Conservation (phyloP, 2,797 vertebrate genomes). For the Spinibarbus caldwelli region DNA sequence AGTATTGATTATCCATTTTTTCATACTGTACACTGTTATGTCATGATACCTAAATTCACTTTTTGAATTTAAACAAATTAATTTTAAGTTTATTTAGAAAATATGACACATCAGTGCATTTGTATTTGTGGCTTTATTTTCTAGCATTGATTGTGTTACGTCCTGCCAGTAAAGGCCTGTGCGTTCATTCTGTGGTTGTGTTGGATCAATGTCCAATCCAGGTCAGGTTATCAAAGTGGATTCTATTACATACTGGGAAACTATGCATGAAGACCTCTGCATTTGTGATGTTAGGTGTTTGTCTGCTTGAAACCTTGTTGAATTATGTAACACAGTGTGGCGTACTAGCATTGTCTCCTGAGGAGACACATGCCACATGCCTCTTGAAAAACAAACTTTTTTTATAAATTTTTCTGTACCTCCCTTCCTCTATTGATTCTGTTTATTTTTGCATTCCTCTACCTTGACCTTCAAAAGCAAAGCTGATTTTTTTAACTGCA, state of each 20-base stretch:
- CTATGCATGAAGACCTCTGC: background rate
- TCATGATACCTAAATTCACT: background rate
- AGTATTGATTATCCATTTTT: background rate
- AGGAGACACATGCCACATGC: conserved; percentile 1
- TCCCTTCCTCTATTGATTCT: background rate
- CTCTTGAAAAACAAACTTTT: background rate
- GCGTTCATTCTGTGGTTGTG: background rate
- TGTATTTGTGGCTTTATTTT: background rate
- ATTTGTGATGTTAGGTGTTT: conserved; percentile 3
- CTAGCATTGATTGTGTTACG: background rate
- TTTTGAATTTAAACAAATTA: background rate
- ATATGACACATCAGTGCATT: background rate
- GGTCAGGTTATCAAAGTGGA: conserved; percentile 32
- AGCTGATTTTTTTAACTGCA: background rate
- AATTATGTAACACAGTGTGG: background rate
- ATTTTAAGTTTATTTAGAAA: background rate
- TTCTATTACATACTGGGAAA: conserved; percentile 11
- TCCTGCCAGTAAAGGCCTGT: background rate
- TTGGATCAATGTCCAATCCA: conserved; percentile 29
- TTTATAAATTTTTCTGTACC: background rate
- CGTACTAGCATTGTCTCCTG: background rate
- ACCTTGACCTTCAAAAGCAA: background rate
- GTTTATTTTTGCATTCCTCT: background rate
- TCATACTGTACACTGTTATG: background rate
- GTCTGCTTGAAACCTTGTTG: background rate